phyloP scores from a whole-genome alignment of 2,888 invertebrate genomes.

The Cataglyphis albicans region DNA sequence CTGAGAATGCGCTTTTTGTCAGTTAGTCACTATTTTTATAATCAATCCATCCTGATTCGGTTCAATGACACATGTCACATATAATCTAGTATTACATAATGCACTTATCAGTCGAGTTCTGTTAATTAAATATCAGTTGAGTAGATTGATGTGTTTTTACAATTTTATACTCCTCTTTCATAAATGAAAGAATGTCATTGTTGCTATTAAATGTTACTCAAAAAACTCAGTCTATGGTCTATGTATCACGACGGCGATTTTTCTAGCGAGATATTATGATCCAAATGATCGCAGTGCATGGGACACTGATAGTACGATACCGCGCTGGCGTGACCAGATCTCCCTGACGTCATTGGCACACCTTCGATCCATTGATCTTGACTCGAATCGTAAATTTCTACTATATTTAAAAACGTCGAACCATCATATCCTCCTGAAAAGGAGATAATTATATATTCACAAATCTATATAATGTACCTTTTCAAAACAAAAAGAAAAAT shows the following conservation, averaged over 20 bases:
- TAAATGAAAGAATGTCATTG: conserved; percentile 13
- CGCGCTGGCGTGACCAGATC: conserved; percentile 97
- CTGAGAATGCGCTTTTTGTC: not conserved
- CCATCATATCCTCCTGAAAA: conserved; percentile 95
- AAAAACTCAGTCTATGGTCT: conserved; percentile 15
- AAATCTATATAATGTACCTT: not conserved
- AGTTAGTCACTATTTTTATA: conserved; percentile 7
- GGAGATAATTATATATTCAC: not conserved
- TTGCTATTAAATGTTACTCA: conserved; percentile 14
- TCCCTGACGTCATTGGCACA: conserved; percentile 92
- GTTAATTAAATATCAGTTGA: not conserved
- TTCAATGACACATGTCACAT: not conserved
- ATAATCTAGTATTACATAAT: conserved; percentile 2
- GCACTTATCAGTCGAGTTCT: conserved; percentile 28
- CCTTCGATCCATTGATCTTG: conserved; percentile 92
- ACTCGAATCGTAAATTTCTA: conserved; percentile 95
- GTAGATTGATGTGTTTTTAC: not conserved
- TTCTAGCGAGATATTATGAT: conserved; percentile 71
- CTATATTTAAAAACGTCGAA: conserved; percentile 92
- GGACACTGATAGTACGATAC: conserved; percentile 93
- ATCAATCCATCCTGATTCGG: conserved; percentile 1
- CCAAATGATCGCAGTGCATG: conserved; percentile 85
- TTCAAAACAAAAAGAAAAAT: not conserved
- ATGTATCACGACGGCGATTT: conserved; percentile 70
- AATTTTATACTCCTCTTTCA: not conserved